Conservation (phyloP, 37 sponge, comb jelly and placozoan genomes). For the Diacarnus erythraeanus region DNA sequence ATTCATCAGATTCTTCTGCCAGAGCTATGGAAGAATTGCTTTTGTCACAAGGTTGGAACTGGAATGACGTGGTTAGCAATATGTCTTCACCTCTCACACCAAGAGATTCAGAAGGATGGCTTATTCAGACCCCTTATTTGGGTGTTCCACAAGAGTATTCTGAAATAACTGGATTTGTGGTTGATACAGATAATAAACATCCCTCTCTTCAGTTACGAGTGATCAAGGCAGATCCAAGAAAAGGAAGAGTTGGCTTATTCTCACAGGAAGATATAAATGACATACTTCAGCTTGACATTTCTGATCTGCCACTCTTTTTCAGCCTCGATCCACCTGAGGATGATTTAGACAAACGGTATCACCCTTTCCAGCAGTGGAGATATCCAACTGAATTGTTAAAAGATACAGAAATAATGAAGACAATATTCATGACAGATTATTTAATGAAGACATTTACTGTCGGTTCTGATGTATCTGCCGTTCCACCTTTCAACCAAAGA, state of each 20-base stretch:
- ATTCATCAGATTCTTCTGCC: conserved; percentile 7
- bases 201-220: conserved; percentile 44
- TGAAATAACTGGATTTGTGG: conserved; percentile 40
- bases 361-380: conserved; percentile 75
- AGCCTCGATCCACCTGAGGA: conserved; percentile 71
- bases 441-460: conserved; percentile 76
- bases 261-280: conserved; percentile 43
- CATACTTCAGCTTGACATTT: conserved; percentile 28
- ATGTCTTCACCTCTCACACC: conserved; percentile 58
- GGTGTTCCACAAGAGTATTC: conserved; percentile 32
- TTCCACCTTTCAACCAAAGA: conserved; percentile 70
- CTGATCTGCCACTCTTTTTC: conserved; percentile 42
- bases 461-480: conserved; percentile 67
- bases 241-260: conserved; percentile 39
- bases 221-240: conserved; percentile 8
- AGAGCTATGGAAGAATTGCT: conserved; percentile 49
- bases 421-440: conserved; percentile 75
- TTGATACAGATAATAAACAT: conserved; percentile 29
- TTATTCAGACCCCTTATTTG: conserved; percentile 38
- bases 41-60: conserved; percentile 49
- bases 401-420: conserved; percentile 46
- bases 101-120: conserved; percentile 61
- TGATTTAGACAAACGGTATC: conserved; percentile 37
- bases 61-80: conserved; percentile 34
- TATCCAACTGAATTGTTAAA: conserved; percentile 31